Base-by-base conservation (phyloP, 1,140 invertebrate genomes). In the Yoshiicerus persimilis region DNA sequence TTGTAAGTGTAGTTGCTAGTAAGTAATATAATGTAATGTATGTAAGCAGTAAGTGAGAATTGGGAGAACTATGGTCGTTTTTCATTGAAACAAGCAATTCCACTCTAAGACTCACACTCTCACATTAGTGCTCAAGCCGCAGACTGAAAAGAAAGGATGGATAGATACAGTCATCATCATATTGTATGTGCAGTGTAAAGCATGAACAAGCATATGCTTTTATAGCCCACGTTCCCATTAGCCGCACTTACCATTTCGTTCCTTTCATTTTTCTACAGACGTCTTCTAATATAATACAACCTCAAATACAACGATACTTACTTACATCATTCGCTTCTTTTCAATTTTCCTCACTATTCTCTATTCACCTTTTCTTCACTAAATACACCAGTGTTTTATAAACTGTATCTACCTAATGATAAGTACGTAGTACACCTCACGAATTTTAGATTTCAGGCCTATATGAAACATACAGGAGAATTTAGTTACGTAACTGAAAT, bases 1-100 rank as follows among this genome's bases (percentile, higher is more conserved):
- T 2, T 47, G 41, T 56, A 56, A 56, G 47, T 70, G 66, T 70
- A 70, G 27, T n/a, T n/a, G n/a, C n/a, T n/a, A n/a, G n/a, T n/a
- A n/a, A n/a, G n/a, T n/a, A n/a, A n/a, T n/a, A n/a, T 25, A 30
- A 66, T 30, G 13, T 66, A 27, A 66, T 66, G 64, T 70, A 30
- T 70, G 30, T 27, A 70, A 70, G 66, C 11, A 70, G 27, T 70
- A 70, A 56, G 47, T 70, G 66, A 70, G 25, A 70, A 16, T 30
- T 70, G 66, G 20, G 64, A 66, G 64, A 66, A 66, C 64, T 77
- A 34, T 77, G 20, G 75, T 80, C 75, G 75, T 80, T 80, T 80
- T 80, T 80, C 75, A 34, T 80, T 36, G 75, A 36, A 80, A 80
- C 75, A 80, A 80, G 75, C 75, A 36, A 80, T 80, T 80, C 75